Evolutionary conservation across 2,888 invertebrate genomes (phyloP).

Genomic region (Eustalomyia histrio): DNA sequence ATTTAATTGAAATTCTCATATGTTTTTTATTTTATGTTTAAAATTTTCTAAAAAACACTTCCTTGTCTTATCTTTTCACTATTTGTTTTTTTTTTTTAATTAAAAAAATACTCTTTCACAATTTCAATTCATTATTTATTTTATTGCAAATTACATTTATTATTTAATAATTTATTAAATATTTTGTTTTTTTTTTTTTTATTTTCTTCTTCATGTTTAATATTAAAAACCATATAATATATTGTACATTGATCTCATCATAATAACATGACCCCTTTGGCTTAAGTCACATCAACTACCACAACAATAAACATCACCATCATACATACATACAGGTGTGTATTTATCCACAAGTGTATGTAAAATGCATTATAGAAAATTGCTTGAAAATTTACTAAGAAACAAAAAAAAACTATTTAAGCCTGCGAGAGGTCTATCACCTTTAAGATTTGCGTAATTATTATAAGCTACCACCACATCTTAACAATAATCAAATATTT

Average conservation of each 20-base stretch:
- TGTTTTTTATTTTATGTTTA: no score
- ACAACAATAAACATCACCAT: conserved; percentile 29
- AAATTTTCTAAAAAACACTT: background rate
- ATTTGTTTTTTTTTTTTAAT: background rate
- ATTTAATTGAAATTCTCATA: no score
- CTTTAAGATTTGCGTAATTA: conserved; percentile 65
- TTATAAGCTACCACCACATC: conserved; percentile 40
- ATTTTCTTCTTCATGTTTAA: conserved; percentile 12
- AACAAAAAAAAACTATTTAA: conserved; percentile 51
- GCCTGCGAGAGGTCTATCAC: conserved; percentile 60
- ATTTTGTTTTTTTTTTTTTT: conserved; percentile 5
- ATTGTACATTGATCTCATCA: conserved; percentile 48
- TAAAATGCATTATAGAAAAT: conserved; percentile 19
- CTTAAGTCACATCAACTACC: conserved; percentile 48
- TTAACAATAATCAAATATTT: conserved; percentile 46
- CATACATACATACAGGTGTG: conserved; percentile 35
- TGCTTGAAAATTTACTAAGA: conserved; percentile 35
- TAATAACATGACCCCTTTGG: conserved; percentile 61
- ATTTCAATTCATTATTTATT: background rate
- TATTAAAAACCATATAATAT: conserved; percentile 27
- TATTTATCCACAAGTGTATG: background rate
- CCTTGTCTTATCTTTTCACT: background rate
- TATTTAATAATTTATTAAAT: conserved; percentile 44
- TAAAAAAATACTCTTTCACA: conserved; percentile 15
- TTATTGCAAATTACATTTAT: conserved; percentile 41